These are phyloP conservation scores for Parapristionchus giblindavisi DNA, from an alignment of 2,888 invertebrate genomes.

Conservation along the genomic window DNA sequence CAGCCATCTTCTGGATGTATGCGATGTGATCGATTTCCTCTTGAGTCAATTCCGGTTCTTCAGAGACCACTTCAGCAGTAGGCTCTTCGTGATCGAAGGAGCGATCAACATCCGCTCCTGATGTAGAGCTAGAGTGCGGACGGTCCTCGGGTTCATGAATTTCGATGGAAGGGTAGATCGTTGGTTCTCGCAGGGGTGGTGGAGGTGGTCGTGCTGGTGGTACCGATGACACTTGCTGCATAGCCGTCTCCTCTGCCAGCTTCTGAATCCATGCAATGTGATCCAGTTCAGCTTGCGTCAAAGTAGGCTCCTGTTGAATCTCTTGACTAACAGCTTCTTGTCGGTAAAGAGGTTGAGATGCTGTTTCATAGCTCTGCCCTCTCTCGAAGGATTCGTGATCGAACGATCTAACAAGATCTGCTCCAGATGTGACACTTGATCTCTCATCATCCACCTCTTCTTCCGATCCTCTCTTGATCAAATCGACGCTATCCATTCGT, in stretches of 20 bases:
- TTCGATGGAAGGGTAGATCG: conserved; percentile 22
- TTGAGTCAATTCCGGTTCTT: background rate
- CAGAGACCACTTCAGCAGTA: background rate
- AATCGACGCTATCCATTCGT: no score
- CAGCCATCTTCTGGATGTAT: no score
- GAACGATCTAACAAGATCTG: conserved; percentile 9
- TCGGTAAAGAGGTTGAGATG: no score
- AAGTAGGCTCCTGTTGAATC: conserved; percentile 12
- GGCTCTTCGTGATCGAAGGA: conserved; percentile 6
- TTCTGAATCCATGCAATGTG: conserved; percentile 47
- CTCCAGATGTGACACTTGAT: conserved; percentile 15
- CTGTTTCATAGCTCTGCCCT: background rate
- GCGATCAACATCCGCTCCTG: conserved; percentile 13
- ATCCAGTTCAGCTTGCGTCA: conserved; percentile 47
- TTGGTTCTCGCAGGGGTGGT: conserved; percentile 2
- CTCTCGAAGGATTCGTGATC: background rate
- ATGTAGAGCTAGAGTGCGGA: conserved; percentile 14
- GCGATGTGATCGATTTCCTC: no score
- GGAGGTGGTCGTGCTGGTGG: conserved; percentile 22
- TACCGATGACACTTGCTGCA: conserved; percentile 43
- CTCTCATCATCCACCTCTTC: background rate
- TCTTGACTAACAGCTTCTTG: no score
- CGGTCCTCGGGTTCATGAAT: conserved; percentile 21
- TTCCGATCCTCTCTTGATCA: no score
- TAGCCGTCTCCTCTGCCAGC: conserved; percentile 45